A percentile compares a stretch with the other conserved stretches of the same genome.
Conservation (phyloP, 2,113 vertebrate genomes). For the Dasyornis broadbenti region DNA sequence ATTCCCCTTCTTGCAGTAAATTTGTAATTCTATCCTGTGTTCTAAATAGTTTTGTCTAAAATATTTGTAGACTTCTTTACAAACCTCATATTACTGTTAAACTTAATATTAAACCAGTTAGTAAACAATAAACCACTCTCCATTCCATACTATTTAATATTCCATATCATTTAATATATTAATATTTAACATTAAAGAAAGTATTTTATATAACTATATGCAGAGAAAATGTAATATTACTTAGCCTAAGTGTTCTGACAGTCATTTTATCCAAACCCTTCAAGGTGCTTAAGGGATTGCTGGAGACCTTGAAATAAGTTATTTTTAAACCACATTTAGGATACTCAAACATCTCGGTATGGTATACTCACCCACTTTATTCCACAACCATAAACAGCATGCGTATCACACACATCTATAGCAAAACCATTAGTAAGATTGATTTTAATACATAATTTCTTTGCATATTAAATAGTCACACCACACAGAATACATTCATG, state of each 20-base stretch:
- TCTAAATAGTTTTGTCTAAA: background rate
- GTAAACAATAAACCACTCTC: background rate
- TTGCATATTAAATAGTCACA: background rate
- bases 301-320: background rate
- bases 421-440: background rate
- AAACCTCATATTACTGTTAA: background rate
- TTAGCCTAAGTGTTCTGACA: background rate
- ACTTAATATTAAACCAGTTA: background rate
- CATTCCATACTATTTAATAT: background rate
- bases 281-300: background rate
- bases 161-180: background rate
- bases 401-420: background rate
- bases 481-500: background rate
- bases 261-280: background rate
- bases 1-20: background rate
- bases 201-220: background rate
- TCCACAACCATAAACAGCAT: background rate
- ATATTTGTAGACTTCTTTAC: background rate
- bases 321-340: background rate
- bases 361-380: background rate
- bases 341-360: background rate
- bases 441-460: background rate
- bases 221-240: background rate
- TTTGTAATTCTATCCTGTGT: background rate
- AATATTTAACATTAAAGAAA: background rate